Percentiles rank a stretch among this genome's conserved stretches.
phyloP scores from a whole-genome alignment of 2,888 invertebrate species.

The Eutolmus rufibarbis region DNA sequence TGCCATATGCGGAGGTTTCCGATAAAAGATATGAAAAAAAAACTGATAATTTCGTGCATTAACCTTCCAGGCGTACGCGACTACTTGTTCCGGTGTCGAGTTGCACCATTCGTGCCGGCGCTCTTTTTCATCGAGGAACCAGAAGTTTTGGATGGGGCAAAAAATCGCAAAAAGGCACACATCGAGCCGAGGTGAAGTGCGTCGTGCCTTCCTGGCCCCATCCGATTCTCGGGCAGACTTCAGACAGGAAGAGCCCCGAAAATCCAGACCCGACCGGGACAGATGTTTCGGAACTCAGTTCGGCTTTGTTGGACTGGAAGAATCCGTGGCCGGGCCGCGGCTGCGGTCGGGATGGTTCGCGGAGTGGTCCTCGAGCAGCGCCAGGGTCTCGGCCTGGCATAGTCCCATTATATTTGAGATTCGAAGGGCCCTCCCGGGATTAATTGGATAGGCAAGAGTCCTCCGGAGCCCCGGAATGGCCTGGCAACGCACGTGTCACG shows the following conservation, averaged over 20 bases:
- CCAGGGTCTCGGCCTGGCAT: neutral
- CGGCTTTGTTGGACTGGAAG: slow-evolving; percentile 3
- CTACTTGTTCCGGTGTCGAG: slow-evolving; percentile 51
- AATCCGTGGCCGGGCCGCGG: neutral
- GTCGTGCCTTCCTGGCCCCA: neutral
- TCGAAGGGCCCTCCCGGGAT: neutral
- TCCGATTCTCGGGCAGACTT: neutral
- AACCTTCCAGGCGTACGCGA: slow-evolving; percentile 48
- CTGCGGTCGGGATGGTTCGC: neutral
- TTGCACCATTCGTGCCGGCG: slow-evolving; percentile 50
- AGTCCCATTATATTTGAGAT: neutral
- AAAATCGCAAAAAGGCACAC: slow-evolving; percentile 27
- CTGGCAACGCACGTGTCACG: slow-evolving; percentile 32
- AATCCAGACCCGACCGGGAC: slow-evolving; percentile 11
- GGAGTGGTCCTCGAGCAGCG: neutral
- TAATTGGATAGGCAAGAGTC: neutral
- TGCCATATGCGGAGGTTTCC: slow-evolving; percentile 16
- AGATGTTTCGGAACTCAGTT: slow-evolving; percentile 16
- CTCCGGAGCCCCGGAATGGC: neutral
- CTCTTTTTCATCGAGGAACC: neutral
- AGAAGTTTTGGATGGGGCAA: neutral
- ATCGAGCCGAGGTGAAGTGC: neutral
- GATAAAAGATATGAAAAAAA: neutral
- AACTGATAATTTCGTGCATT: slow-evolving; percentile 50
- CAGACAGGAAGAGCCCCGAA: slow-evolving; percentile 32